phyloP scores from a whole-genome alignment of 2,797 vertebrate species.

The Nothura maculosa region DNA sequence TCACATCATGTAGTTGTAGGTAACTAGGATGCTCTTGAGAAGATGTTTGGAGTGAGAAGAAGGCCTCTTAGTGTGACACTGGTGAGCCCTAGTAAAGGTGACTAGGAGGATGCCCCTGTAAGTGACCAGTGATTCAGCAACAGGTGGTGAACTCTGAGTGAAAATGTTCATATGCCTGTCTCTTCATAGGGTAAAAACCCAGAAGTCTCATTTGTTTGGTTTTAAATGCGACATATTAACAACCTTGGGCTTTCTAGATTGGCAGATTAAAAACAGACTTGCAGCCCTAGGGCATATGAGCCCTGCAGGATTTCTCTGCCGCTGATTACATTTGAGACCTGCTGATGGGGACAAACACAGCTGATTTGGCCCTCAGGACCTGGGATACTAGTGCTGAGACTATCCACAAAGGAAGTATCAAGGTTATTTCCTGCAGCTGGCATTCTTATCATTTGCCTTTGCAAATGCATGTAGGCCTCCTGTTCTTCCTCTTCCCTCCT shows the following conservation, averaged over 20 bases:
- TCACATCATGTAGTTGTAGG: background rate
- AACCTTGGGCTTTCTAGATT: background rate
- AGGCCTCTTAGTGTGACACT: background rate
- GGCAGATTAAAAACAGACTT: background rate
- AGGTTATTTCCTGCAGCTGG: background rate
- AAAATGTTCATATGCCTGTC: background rate
- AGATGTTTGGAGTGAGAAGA: background rate
- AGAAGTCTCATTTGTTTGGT: background rate
- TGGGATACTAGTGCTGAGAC: background rate
- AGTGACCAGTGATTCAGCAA: background rate
- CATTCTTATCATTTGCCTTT: background rate
- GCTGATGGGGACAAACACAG: background rate
- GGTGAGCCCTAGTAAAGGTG: background rate
- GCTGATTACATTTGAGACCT: background rate
- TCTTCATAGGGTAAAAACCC: background rate
- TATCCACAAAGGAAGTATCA: background rate
- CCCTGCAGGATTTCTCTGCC: background rate
- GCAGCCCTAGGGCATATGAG: background rate
- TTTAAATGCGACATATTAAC: background rate
- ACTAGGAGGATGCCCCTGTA: background rate
- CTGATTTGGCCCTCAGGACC: background rate
- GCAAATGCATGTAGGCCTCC: background rate
- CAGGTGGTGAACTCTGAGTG: background rate
- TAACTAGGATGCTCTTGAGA: background rate
- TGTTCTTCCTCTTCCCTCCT: background rate